These are phyloP conservation scores for Holacanthella duospinosa DNA, from an alignment of 2,888 invertebrate genomes.

Conservation along the genomic window DNA sequence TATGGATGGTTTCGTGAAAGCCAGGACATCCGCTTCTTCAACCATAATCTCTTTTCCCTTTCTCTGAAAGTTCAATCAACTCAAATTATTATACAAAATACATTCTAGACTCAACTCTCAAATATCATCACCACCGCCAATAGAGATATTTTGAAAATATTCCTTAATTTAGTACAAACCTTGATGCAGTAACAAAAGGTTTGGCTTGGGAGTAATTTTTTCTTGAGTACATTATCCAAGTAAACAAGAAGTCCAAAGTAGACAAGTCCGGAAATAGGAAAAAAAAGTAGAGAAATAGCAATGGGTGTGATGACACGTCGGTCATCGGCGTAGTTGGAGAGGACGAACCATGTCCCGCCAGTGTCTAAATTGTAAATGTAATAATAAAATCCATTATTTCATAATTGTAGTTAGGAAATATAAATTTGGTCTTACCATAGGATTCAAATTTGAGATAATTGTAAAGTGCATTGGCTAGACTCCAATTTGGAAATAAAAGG, in stretches of 20 bases:
- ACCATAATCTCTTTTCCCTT: too few species aligned
- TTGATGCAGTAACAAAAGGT: too few species aligned
- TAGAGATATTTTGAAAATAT: too few species aligned
- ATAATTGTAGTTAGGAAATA: too few species aligned
- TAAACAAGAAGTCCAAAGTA: neutral
- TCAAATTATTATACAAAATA: too few species aligned
- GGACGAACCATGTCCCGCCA: neutral
- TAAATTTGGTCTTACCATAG: constrained; percentile 19
- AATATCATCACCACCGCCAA: too few species aligned
- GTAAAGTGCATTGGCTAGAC: constrained; percentile 23
- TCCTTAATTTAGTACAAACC: too few species aligned
- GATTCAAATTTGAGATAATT: constrained; percentile 17
- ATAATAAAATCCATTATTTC: too few species aligned
- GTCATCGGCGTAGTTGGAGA: neutral
- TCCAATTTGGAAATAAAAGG: constrained; percentile 22
- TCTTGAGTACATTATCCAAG: neutral
- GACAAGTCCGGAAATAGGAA: neutral
- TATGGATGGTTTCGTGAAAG: neutral
- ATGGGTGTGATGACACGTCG: neutral
- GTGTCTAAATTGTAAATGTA: neutral
- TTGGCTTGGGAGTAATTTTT: too few species aligned
- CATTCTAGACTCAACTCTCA: too few species aligned
- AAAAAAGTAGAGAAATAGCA: neutral
- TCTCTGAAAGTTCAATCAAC: too few species aligned
- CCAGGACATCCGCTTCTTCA: too few species aligned